Conservation (phyloP, 2,797 vertebrate genomes). For the Parambassis ranga region DNA sequence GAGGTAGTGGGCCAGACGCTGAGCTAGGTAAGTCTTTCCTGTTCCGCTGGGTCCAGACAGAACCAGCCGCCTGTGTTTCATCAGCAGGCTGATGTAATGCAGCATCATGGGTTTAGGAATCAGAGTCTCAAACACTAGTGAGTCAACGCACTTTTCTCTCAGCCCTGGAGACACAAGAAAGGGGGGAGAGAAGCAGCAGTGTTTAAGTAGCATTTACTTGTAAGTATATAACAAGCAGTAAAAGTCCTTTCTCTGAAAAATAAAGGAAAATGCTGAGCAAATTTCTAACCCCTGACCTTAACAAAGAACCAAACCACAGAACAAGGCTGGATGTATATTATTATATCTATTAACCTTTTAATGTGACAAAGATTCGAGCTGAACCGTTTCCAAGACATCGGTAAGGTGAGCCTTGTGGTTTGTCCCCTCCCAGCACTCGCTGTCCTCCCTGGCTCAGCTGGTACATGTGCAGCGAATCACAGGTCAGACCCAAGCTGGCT, state of each 20-base stretch:
- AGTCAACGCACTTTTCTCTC: slow-evolving; percentile 92
- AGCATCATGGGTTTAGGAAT: slow-evolving; percentile 97
- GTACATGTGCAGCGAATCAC: slow-evolving; percentile 89
- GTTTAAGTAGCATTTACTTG: background rate
- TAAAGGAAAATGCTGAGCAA: too few relatives aligned
- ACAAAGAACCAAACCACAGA: background rate
- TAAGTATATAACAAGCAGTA: background rate
- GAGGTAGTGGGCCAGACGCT: slow-evolving; percentile 91
- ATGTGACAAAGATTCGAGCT: slow-evolving; percentile 77
- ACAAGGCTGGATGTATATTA: background rate
- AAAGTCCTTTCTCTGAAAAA: too few relatives aligned
- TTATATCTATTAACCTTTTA: slow-evolving; percentile 83
- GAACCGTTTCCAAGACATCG: slow-evolving; percentile 80
- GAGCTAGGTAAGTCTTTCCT: slow-evolving; percentile 93
- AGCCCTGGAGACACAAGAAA: slow-evolving; percentile 77
- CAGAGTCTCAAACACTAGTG: slow-evolving; percentile 94
- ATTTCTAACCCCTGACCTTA: too few relatives aligned
- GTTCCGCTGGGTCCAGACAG: slow-evolving; percentile 95
- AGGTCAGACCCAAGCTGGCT: slow-evolving; percentile 88
- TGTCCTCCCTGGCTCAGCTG: slow-evolving; percentile 86
- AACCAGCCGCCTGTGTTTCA: slow-evolving; percentile 93
- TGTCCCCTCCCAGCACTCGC: slow-evolving; percentile 84
- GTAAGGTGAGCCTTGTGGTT: slow-evolving; percentile 82
- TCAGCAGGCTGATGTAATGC: slow-evolving; percentile 93
- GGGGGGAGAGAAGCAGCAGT: background rate